These are phyloP conservation scores for Puffinus mauretanicus DNA, from an alignment of 2,113 vertebrate species.

Conservation along the genomic window DNA sequence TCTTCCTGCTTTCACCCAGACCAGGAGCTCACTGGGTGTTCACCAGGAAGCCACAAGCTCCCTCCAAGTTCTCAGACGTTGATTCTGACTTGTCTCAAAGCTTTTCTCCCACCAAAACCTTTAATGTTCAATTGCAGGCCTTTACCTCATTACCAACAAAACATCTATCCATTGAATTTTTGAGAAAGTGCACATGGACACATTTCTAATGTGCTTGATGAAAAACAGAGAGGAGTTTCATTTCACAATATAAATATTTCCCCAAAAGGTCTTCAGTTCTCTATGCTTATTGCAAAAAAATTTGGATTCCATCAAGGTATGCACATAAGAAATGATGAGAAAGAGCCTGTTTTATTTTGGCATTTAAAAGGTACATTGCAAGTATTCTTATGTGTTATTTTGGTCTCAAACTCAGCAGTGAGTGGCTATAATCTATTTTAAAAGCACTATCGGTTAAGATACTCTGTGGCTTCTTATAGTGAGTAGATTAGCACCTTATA, in stretches of 20 bases:
- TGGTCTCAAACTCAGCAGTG: not conserved
- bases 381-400: not conserved
- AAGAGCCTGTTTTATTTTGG: not conserved
- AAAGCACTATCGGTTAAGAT: not conserved
- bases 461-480: not conserved
- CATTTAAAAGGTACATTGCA: not conserved
- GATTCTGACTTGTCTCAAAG: not conserved
- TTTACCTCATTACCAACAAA: not conserved
- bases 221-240: not conserved
- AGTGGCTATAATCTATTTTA: not conserved
- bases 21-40: not conserved
- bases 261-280: not conserved
- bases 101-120: not conserved
- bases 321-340: not conserved
- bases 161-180: not conserved
- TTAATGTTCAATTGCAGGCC: not conserved
- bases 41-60: not conserved
- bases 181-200: not conserved
- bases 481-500: constrained; percentile 38
- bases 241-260: not conserved
- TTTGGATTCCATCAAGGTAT: not conserved
- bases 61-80: not conserved
- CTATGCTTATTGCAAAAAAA: not conserved
- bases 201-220: rapidly evolving
- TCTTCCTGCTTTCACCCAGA: not conserved